Percentiles rank a stretch among this genome's conserved stretches.
These are phyloP conservation scores for Teinopalpus imperialis DNA, from an alignment of 2,888 invertebrate genomes.

Conservation along the genomic window DNA sequence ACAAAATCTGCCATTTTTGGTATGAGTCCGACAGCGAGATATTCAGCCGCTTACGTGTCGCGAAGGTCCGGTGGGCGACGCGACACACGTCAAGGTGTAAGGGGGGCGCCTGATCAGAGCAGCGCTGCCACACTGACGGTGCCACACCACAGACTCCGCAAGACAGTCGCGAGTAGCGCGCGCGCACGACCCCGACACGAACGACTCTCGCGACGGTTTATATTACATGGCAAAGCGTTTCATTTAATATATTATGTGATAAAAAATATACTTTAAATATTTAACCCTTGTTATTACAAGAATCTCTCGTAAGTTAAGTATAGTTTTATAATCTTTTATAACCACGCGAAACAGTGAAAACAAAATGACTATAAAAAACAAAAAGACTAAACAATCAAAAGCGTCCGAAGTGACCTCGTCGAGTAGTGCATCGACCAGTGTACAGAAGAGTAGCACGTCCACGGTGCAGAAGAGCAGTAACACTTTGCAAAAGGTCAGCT, in stretches of 20 bases:
- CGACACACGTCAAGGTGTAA: constrained; percentile 46
- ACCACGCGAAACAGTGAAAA: constrained; percentile 37
- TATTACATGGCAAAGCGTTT: constrained; percentile 67
- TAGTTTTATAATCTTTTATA: constrained; percentile 42
- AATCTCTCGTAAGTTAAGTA: constrained; percentile 54
- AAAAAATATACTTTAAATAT: constrained; percentile 49
- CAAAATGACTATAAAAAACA: constrained; percentile 81
- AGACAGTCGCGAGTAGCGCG: constrained; percentile 71
- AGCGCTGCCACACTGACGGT: constrained; percentile 36
- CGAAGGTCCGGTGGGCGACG: constrained; percentile 69
- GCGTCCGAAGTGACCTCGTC: constrained; percentile 65
- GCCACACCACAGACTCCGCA: constrained; percentile 70
- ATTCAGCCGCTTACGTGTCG: constrained; percentile 77
- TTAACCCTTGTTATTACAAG: constrained; percentile 59
- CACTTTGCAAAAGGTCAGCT: constrained; percentile 67
- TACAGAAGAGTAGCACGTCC: constrained; percentile 68
- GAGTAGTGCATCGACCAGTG: constrained; percentile 70
- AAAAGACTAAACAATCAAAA: constrained; percentile 78
- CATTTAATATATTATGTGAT: constrained; percentile 62
- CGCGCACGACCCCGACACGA: constrained; percentile 70
- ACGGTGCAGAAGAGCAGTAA: constrained; percentile 69
- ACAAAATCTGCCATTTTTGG: constrained; percentile 66
- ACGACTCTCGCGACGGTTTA: constrained; percentile 74
- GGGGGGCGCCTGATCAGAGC: constrained; percentile 40
- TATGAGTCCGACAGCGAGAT: constrained; percentile 68